These are phyloP conservation scores for Dasypus novemcinctus DNA, from an alignment of 2,113 vertebrate species.

Conservation along the genomic window DNA sequence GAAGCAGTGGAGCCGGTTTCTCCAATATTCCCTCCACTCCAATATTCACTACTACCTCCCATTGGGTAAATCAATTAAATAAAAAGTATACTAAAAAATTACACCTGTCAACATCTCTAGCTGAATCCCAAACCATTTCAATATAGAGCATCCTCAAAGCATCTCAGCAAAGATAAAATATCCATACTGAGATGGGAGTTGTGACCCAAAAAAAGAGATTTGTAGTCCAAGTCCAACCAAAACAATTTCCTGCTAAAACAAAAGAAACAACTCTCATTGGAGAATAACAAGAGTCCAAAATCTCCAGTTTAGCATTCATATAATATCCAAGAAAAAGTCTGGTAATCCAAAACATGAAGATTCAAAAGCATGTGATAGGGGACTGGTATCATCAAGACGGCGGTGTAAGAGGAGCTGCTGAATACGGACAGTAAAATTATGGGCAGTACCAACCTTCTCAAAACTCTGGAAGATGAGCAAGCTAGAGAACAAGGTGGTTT, in stretches of 20 bases:
- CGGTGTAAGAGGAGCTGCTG: too few relatives aligned
- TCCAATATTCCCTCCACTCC: not conserved
- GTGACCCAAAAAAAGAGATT: not conserved
- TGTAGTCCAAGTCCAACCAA: too few relatives aligned
- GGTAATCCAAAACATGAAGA: not conserved
- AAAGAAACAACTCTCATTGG: not conserved
- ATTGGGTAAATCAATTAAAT: not conserved
- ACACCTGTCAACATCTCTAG: not conserved
- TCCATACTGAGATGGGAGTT: not conserved
- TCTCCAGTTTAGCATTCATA: too few relatives aligned
- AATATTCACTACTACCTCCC: not conserved
- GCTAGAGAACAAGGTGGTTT: not conserved
- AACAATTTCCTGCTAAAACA: not conserved
- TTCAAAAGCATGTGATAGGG: too few relatives aligned
- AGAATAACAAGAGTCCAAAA: not conserved
- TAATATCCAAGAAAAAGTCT: not conserved
- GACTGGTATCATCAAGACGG: too few relatives aligned
- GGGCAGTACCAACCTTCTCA: too few relatives aligned
- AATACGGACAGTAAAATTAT: too few relatives aligned
- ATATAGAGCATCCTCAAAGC: not conserved
- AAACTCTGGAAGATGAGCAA: too few relatives aligned
- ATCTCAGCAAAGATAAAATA: not conserved
- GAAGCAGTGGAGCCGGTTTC: not conserved
- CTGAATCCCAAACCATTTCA: not conserved
- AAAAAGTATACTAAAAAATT: too few relatives aligned